Evolutionary conservation across 2,113 vertebrate genomes (phyloP).

Genomic region (Xiphias gladius): DNA sequence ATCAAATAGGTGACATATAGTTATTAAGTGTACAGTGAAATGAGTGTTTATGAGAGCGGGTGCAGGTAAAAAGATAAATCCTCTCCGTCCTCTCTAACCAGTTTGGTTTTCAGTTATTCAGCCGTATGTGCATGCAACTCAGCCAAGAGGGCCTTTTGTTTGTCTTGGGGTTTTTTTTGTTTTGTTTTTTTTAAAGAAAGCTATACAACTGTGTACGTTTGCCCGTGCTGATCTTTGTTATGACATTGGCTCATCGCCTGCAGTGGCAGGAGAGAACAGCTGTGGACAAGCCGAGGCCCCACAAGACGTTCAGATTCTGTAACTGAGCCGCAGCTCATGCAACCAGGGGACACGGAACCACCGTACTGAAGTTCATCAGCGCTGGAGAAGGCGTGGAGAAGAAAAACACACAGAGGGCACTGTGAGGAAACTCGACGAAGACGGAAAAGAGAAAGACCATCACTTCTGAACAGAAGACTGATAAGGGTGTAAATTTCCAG

Average conservation of each 20-base stretch:
- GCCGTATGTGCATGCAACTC: background rate
- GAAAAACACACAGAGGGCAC: too few species aligned
- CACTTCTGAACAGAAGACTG: background rate
- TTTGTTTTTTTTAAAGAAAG: conserved; percentile 11
- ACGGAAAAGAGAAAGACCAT: background rate
- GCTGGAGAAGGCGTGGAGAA: background rate
- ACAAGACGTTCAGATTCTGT: conserved; percentile 52
- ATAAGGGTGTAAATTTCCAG: background rate
- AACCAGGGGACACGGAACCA: background rate
- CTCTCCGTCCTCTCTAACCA: background rate
- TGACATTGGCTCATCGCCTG: conserved; percentile 67
- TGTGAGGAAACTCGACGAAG: background rate
- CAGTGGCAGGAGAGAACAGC: conserved; percentile 66
- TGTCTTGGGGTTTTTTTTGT: background rate
- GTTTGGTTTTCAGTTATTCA: background rate
- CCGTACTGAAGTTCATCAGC: background rate
- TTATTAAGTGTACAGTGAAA: background rate
- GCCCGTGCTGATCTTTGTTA: conserved; percentile 62
- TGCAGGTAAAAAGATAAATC: background rate
- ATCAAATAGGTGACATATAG: too few species aligned
- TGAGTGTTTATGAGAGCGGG: background rate
- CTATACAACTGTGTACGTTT: background rate
- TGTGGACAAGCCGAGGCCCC: conserved; percentile 69
- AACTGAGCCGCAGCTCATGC: conserved; percentile 19
- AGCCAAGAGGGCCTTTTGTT: background rate